Base-by-base conservation (phyloP, 2,797 vertebrate species). In the Thripadectes ignobilis region DNA sequence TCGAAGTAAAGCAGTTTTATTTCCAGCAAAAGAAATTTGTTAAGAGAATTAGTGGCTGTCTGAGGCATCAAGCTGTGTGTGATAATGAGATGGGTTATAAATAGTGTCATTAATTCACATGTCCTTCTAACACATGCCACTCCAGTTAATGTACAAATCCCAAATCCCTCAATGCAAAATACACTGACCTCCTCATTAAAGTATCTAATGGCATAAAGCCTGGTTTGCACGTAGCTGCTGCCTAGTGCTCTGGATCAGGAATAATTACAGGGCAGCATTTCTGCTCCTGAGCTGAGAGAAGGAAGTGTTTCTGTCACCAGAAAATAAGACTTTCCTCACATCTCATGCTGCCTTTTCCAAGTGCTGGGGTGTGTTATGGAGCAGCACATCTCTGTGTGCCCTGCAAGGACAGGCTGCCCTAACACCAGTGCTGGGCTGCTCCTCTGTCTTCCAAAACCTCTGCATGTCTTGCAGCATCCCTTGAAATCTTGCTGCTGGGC, bases 11-110 rank as follows among this genome's bases (percentile, higher is more conserved):
- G 67, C 57, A 76, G 68, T 76, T 97, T 97, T 94, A 85, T 92
- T 96, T 89, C 63, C 88, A 97, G 97, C 81, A 95, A 94, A 95
- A 83, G 58, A 94, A 97, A 96, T 91, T 96, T 81, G 79, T 96
- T 97, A 96, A 96, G 95, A 97, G 86, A 98, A 98, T 97, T 97
- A 96, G 95, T 69, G 95, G 90, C 89, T 94, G 93, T 96, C 96
- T 96, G 89, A 96, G 84, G 96, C 93, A 96, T 92, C 97, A 97
- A 97, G 95, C 97, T 97, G 96, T 80, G 93, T 96, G 82, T 96
- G 97, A 96, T 97, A 98, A 98, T 97, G 96, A 98, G 92, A 85
- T 87, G 92, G 95, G 94, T 97, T 98, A 98, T 97, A 98, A 98
- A 98, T 97, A 98, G 97, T 95, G 94, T 92, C 94, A 96, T 97